These are phyloP conservation scores for Philopedon plagiatum DNA, from an alignment of 2,888 invertebrate species.

Conservation along the genomic window DNA sequence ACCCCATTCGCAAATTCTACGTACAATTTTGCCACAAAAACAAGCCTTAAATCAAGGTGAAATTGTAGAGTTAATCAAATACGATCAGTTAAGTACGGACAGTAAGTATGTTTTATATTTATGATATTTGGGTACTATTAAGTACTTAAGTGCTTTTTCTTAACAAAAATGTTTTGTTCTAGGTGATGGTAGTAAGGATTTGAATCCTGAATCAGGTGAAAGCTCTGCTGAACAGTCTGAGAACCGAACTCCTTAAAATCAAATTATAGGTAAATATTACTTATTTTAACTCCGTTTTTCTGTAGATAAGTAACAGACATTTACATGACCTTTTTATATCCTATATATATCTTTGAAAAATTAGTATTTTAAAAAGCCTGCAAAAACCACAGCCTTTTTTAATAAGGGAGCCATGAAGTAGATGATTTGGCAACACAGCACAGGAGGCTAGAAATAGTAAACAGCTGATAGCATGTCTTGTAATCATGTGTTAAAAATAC, in stretches of 20 bases:
- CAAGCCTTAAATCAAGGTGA: slow-evolving; percentile 72
- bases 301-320: background rate
- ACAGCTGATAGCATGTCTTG: too few relatives aligned
- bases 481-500: too few relatives aligned
- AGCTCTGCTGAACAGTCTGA: background rate
- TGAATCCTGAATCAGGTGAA: background rate
- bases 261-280: slow-evolving; percentile 55
- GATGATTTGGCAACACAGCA: too few relatives aligned
- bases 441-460: too few relatives aligned
- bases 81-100: slow-evolving; percentile 68
- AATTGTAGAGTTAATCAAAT: slow-evolving; percentile 70
- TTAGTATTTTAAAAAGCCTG: too few relatives aligned
- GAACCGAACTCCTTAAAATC: slow-evolving; percentile 9
- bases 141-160: background rate
- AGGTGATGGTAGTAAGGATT: background rate
- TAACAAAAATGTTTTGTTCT: background rate
- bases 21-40: slow-evolving; percentile 69
- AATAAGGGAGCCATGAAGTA: too few relatives aligned
- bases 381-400: too few relatives aligned
- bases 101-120: slow-evolving; percentile 26
- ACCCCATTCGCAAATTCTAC: slow-evolving; percentile 65
- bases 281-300: background rate
- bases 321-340: too few relatives aligned
- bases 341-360: too few relatives aligned
- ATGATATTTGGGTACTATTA: background rate